Conservation (phyloP, 2,888 invertebrate genomes). For the Cantharis nigra region DNA sequence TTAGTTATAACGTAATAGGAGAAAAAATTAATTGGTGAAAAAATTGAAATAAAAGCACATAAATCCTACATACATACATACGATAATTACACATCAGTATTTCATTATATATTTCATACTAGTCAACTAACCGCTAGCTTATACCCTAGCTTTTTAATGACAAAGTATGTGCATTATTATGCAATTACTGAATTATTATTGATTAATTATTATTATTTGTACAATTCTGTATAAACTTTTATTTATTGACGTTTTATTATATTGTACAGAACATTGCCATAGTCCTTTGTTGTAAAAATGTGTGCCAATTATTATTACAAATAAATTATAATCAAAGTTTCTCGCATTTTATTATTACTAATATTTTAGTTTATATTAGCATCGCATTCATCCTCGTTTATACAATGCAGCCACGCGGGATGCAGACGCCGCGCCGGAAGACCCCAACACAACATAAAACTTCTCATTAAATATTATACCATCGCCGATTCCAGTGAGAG, state of each 20-base stretch:
- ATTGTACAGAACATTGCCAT: constrained; percentile 53
- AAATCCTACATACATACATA: constrained; percentile 33
- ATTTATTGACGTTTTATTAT: constrained; percentile 42
- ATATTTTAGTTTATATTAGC: too few relatives aligned
- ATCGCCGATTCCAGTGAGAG: too few relatives aligned
- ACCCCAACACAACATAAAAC: too few relatives aligned
- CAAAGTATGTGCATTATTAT: constrained; percentile 32
- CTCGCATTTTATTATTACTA: background rate
- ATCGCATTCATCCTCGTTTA: too few relatives aligned
- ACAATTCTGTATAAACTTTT: constrained; percentile 27
- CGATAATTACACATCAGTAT: constrained; percentile 50
- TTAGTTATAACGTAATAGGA: constrained; percentile 38
- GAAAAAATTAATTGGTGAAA: constrained; percentile 42
- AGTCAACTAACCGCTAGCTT: constrained; percentile 36
- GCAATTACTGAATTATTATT: background rate
- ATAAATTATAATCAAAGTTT: constrained; percentile 46
- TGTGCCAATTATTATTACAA: constrained; percentile 57
- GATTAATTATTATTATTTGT: constrained; percentile 28
- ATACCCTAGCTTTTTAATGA: constrained; percentile 35
- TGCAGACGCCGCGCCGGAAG: too few relatives aligned
- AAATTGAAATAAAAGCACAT: constrained; percentile 48
- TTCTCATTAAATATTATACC: too few relatives aligned
- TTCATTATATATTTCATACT: constrained; percentile 38
- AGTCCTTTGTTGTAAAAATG: constrained; percentile 54
- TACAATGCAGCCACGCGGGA: too few relatives aligned